Base-by-base conservation (phyloP, 2,797 vertebrate genomes). In the Pampus argenteus region DNA sequence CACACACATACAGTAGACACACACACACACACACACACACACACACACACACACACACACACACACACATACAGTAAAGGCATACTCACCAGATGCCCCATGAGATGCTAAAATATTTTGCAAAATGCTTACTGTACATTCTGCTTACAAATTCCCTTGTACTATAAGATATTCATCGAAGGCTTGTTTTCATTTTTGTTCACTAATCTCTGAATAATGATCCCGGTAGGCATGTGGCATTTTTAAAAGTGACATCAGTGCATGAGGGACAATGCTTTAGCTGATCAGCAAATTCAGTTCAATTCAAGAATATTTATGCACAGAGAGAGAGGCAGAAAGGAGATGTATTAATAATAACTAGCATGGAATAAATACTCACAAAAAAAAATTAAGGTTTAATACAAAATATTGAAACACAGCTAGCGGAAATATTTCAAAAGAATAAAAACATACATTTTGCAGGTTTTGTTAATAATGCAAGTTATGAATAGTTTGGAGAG, bases 121-220 rank as follows among this genome's bases (percentile, higher is more conserved):
- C 82, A 86, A 90, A 90, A 85, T 86, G 87, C 88, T 89, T 87
- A 91, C 82, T 77, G 71, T 89, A 86, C 81, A 88, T 84, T 78
- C 87, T 86, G 70, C 64, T 90, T 82, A 86, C 76, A 88, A 81
- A 92, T 88, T 89, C 87, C 69, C 75, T 88, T 87, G 83, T 57
- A 83, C 70, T 68, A 57, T 76, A 80, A 82, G 65, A 23, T 61
- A 68, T 78, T 88, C 84, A 82, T 82, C 62, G 79, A 84, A 86
- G 81, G 66, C 84, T 78, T 89, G 81, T 91, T 92, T 89, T 82
- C 82, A 82, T 79, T 89, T 89, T 82, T 90, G 88, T 87, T 90
- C 83, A 47, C 89, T 90, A 89, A 91, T 89, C 83, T 90, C 74
- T 73, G 65, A 83, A 87, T 85, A 88, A 85, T 79, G 74, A 87